phyloP scores from a whole-genome alignment of 2,797 vertebrate species.

The Oophaga sylvatica region DNA sequence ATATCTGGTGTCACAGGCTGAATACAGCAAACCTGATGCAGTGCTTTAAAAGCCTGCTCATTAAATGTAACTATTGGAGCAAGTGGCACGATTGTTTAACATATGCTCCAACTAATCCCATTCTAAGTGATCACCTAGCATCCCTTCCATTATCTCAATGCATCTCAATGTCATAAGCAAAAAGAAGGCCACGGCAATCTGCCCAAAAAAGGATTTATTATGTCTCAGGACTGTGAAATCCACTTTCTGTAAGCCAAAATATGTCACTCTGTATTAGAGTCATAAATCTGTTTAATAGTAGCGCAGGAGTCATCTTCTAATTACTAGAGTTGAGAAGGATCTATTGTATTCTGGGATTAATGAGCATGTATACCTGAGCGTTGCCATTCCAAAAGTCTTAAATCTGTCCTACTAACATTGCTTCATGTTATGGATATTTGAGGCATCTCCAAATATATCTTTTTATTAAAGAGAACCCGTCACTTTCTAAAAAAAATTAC shows the following conservation, averaged over 20 bases:
- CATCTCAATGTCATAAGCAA: conserved; percentile 42
- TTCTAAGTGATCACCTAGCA: conserved; percentile 47
- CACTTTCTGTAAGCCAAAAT: conserved; percentile 39
- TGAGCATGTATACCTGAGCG: neutral
- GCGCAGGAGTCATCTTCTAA: conserved; percentile 39
- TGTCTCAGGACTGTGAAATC: conserved; percentile 38
- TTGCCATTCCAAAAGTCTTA: neutral
- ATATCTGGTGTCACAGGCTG: conserved; percentile 26
- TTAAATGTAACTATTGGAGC: conserved; percentile 52
- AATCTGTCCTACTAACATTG: neutral
- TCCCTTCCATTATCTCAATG: conserved; percentile 50
- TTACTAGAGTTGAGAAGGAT: conserved; percentile 26
- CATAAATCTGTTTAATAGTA: conserved; percentile 41
- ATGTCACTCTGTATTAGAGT: conserved; percentile 44
- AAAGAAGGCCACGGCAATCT: conserved; percentile 42
- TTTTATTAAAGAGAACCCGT: too few species aligned
- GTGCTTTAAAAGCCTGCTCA: conserved; percentile 34
- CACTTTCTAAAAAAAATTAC: too few species aligned
- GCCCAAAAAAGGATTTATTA: conserved; percentile 48
- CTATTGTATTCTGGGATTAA: conserved; percentile 23
- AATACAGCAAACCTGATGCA: conserved; percentile 31
- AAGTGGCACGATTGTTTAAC: conserved; percentile 45
- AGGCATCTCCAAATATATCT: neutral
- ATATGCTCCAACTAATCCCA: conserved; percentile 36
- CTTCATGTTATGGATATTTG: neutral